Conservation (phyloP, 2,113 vertebrate species). For the Leptobrachium leishanense region DNA sequence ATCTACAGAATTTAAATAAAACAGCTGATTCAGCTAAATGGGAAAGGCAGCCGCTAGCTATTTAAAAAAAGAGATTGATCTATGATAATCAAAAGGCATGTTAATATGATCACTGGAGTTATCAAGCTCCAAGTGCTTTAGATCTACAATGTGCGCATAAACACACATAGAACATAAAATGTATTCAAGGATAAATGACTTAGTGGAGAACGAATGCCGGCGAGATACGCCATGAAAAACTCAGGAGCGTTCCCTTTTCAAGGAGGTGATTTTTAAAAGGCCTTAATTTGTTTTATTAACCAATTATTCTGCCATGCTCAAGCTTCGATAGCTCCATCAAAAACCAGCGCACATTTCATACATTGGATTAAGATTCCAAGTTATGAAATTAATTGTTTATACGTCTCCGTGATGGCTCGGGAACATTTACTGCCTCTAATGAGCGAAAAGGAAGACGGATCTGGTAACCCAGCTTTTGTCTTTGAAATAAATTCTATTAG, state of each 20-base stretch:
- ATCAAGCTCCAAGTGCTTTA: not conserved
- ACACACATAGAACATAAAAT: not conserved
- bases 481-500: slow-evolving; percentile 31
- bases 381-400: not conserved
- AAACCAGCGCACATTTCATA: slow-evolving; percentile 6
- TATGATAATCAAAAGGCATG: slow-evolving; percentile 16
- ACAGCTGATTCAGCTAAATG: not conserved
- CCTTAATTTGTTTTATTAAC: slow-evolving; percentile 15
- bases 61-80: slow-evolving; percentile 15
- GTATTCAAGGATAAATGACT: not conserved
- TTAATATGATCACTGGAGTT: not conserved
- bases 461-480: not conserved
- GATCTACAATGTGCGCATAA: not conserved
- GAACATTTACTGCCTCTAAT: slow-evolving; percentile 11
- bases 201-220: not conserved
- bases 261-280: slow-evolving; percentile 13
- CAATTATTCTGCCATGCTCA: slow-evolving; percentile 19
- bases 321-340: slow-evolving; percentile 16
- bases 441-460: slow-evolving; percentile 16
- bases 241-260: not conserved
- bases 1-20: slow-evolving; percentile 17
- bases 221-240: not conserved
- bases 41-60: slow-evolving; percentile 14
- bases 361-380: slow-evolving; percentile 15
- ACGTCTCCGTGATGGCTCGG: not conserved